Base-by-base conservation (phyloP, 2,888 invertebrate genomes). In the Cabera pusaria region DNA sequence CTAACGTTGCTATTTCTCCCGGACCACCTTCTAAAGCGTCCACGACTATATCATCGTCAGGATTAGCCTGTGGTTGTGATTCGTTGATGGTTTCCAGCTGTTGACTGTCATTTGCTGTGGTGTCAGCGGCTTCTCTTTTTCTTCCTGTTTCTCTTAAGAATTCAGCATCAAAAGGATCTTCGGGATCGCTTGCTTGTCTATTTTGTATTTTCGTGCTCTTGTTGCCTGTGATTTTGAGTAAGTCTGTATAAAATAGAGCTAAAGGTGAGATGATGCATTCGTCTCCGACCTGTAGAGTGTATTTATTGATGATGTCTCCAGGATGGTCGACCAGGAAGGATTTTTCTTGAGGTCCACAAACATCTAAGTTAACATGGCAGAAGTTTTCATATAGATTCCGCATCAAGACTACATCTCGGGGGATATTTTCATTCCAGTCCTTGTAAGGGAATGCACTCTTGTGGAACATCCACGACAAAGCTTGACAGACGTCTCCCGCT, bases 131-230 rank as follows among this genome's bases (percentile, higher is more conserved):
- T 58, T 80, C 90, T 26, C 78, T 76, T 64, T 84, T 93, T 75
- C 80, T 88, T 57, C 96, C 94, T 0, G 96, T 98, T 86, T 98
- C 98, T 47, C 96, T 90, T 5, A 98, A 85, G 69, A 97, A 98
- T 66, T 96, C 95, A 6, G 96, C 96, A 87, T 98, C 98, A 69
- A 97, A 96, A 1, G 97, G 97, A 82, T 98, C 98, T 76, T 97
- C 97, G 0, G 97, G 93, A 67, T 98, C 97, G 48, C 91, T 90
- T 2, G 91, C 84, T 42, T 90, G 89, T 1, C 96, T 93, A 27
- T 90, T 93, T 64, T 96, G 96, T 5, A 93, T 93, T 56, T 94
- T 93, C 1, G 94, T 93, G 12, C 87, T 83, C 71, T 96, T 95
- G 0, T 83, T 72, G 0, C 96, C 96, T 0, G 97, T 97, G 6